Conservation (phyloP, 2,888 invertebrate genomes). For the Exocentrus adspersus region DNA sequence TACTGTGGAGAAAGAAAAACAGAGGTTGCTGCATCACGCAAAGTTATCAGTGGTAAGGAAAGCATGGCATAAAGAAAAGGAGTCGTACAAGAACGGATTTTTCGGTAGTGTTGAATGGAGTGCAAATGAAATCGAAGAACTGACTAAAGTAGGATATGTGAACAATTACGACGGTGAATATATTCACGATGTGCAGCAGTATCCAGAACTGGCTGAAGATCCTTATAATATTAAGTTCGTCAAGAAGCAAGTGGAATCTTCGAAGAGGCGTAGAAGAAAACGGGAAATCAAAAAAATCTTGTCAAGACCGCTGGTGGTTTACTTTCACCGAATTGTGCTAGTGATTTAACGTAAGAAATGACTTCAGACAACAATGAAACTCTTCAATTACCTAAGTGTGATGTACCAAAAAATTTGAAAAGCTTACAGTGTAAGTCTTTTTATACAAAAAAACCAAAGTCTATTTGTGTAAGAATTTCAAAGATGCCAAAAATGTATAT, state of each 20-base stretch:
- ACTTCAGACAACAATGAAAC: constrained; percentile 46
- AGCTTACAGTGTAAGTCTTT: constrained; percentile 61
- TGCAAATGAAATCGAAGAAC: constrained; percentile 87
- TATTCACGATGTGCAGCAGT: constrained; percentile 87
- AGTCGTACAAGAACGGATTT: constrained; percentile 80
- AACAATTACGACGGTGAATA: constrained; percentile 91
- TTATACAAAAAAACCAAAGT: constrained; percentile 70
- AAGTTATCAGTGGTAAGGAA: constrained; percentile 86
- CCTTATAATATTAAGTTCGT: constrained; percentile 93
- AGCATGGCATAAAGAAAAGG: constrained; percentile 93
- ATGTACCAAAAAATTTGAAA: constrained; percentile 62
- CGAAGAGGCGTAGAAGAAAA: constrained; percentile 79
- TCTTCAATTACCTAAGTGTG: constrained; percentile 65
- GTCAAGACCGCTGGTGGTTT: constrained; percentile 63
- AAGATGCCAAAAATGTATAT: constrained; percentile 69
- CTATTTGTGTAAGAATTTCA: constrained; percentile 72
- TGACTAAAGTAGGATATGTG: constrained; percentile 84
- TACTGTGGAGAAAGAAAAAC: constrained; percentile 88
- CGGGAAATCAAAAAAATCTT: constrained; percentile 64
- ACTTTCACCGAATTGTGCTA: constrained; percentile 63
- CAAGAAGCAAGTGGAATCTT: constrained; percentile 79
- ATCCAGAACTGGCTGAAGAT: constrained; percentile 95
- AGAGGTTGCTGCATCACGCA: constrained; percentile 89
- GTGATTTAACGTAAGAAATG: constrained; percentile 46
- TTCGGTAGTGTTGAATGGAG: constrained; percentile 87